Conservation (phyloP, 2,113 vertebrate genomes). For the Rhagologus leucostigma region DNA sequence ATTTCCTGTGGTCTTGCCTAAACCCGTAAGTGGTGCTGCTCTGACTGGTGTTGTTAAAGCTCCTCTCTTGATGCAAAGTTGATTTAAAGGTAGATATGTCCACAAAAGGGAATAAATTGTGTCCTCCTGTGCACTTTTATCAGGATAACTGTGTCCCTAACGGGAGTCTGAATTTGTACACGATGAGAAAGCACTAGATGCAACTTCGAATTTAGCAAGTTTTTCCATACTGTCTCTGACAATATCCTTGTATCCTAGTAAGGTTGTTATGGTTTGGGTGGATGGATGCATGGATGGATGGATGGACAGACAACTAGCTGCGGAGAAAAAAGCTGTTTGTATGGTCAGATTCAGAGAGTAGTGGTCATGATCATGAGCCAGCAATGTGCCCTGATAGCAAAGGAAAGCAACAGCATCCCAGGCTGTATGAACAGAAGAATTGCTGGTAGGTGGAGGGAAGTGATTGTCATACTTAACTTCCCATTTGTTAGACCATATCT, state of each 20-base stretch:
- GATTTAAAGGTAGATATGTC: not conserved
- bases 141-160: not conserved
- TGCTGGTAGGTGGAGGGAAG: not conserved
- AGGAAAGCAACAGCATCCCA: not conserved
- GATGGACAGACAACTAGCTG: not conserved
- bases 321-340: not conserved
- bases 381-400: not conserved
- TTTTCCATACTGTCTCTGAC: not conserved
- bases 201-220: not conserved
- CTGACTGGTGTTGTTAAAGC: not conserved
- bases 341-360: not conserved
- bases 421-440: not conserved
- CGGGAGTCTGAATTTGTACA: not conserved
- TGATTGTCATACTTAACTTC: not conserved
- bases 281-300: not conserved
- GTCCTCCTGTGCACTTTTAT: not conserved
- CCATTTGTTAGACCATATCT: not conserved
- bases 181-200: not conserved
- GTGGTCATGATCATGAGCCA: not conserved
- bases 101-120: not conserved
- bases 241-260: not conserved
- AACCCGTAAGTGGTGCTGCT: fast-evolving
- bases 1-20: not conserved
- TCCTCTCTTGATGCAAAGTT: not conserved
- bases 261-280: not conserved